Base-by-base conservation (phyloP, 2,113 vertebrate genomes). In the Forbesichthys papilliferus region DNA sequence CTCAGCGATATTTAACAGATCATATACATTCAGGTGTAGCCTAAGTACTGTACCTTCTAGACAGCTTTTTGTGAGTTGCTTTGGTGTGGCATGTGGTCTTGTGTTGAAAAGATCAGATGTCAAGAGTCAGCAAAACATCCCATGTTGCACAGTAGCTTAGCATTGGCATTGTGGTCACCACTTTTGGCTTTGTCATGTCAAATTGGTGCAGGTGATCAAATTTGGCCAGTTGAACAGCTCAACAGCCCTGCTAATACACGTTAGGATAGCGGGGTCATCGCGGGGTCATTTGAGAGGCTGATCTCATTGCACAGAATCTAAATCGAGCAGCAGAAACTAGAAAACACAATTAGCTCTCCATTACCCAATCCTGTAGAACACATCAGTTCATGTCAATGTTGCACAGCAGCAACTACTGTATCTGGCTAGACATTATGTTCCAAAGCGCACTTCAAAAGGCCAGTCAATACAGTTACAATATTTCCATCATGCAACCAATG, bases 261-360 rank as follows among this genome's bases (percentile, higher is more conserved):
- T 78, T 33, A 65, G 75, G 78, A 76, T 75, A 82, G 73, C 57
- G 36, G 54, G 27, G 78, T 75, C 79, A 76, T 68, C 64, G 73
- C 57, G 36, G 54, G 27, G 78, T 75, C 79, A 76, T 68, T 64
- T 61, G 73, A 84, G 59, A 76, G 73, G 11, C 73, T 61, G 18
- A 12, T 58, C 3, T 69, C 48, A 20, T 49, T 13, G 48, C 53
- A 27, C 27, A 27, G 27, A 27, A 27, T 27, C 27, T 66, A 61
- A 58, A 5, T 18, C 68, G 20, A 55, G 60, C 9, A 66, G 20
- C 42, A 65, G 61, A 57, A 67, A 78, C 66, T 4, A 34, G 2
- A 10, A 72, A 67, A 47, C 68, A 64, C 58, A 61, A n/a, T 65
- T 69, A 57, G 48, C 49, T 78, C 68, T 77, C 36, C 27, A 27